Base-by-base conservation (phyloP, 2,888 invertebrate genomes). In the Andrena flavipes region DNA sequence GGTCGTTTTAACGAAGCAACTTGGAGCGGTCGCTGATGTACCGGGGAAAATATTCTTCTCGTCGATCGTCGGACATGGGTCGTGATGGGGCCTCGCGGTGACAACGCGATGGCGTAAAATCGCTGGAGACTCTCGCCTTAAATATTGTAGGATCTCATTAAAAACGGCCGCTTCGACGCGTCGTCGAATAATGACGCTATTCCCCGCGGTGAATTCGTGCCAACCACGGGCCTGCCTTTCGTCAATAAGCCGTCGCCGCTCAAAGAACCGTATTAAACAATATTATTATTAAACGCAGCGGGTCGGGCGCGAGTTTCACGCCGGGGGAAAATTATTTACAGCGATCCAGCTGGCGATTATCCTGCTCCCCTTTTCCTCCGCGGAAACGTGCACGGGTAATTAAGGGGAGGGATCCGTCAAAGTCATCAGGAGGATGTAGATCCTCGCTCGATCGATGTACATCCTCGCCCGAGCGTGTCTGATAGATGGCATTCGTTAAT, bases 81-180 rank as follows among this genome's bases (percentile, higher is more conserved):
- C 26, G 30, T 8, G 70, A 54, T 56, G 20, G 42, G 63, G 29
- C 59, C 51, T 60, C 60, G 35, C 56, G 35, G 56, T 56, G 82
- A 48, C 82, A 70, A 54, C 72, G 76, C 35, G 82, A 75, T 67
- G 65, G 70, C 74, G 73, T 54, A 79, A 80, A 85, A 85, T 85
- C 79, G 82, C 79, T 49, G 54, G 76, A 79, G 79, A 85, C 56
- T 26, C 73, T 78, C 65, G 76, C 59, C 60, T 90, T 91, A 88
- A 90, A 91, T 91, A 91, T 90, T 91, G 89, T 89, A 91, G 88
- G 87, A 90, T 89, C 91, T 91, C 91, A 91, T 91, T 91, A 91
- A 89, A 85, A 85, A 82, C 85, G 85, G 86, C 63, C 80, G 85
- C 82, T 77, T 85, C 85, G 85, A 82, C 85, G 85, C 85, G 85